Base-by-base conservation (phyloP, 1,140 invertebrate species). In the Spodoptera frugiperda region DNA sequence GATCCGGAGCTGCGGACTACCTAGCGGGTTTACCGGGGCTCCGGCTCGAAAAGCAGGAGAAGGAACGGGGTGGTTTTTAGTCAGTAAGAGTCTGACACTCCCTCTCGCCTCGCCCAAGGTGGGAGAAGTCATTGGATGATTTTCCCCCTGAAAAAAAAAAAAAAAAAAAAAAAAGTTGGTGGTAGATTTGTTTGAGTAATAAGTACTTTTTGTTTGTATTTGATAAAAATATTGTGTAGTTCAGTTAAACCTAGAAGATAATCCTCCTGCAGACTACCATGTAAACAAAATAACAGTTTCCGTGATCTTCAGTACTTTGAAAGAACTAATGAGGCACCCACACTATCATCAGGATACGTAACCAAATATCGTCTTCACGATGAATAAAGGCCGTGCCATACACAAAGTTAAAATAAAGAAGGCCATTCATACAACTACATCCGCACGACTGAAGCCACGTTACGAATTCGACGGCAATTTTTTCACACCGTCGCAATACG, bases 401-500 rank as follows among this genome's bases (percentile, higher is more conserved):
- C 72, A 70, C 77, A 17, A 19, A 44, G 59, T 67, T 59, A 55
- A 75, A 75, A 80, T 77, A 80, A 80, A 80, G 78, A 65, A 46
- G 48, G 19, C 76, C 72, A 80, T 80, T 78, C 76, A 78, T 67
- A 61, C 55, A 59, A 44, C 76, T 55, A 78, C 76, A 67, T 55
- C 53, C 57, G 76, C 48, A 65, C 48, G 72, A 75, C 55, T 51
- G 55, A 59, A 68, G 63, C 39, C 55, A 51, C 48, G 30, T 55
- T 65, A 51, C 78, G 53, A 67, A 77, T 55, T 54, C 70, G 49
- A 63, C 53, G 19, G 49, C 57, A 68, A 61, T 70, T 77, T 77
- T 78, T 78, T 78, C 76, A 55, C 79, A 76, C 76, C 55, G 59
- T 48, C 65, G 76, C 71, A 78, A 78, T 84, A 84, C 63, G 65